Conservation (phyloP, 2,113 vertebrate genomes). For the Pollachius pollachius region DNA sequence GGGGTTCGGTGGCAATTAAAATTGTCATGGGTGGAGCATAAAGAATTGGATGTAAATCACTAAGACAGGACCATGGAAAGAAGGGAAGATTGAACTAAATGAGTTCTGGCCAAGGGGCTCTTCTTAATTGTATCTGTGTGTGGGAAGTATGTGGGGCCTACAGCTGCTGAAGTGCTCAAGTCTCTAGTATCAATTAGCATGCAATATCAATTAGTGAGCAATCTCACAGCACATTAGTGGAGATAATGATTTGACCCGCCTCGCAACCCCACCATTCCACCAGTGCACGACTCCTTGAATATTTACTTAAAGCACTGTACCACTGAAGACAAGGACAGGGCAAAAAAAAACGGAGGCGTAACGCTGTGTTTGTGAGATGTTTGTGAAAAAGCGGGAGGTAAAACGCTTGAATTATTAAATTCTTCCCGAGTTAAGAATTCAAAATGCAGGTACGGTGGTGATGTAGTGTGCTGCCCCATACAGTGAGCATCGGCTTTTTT, state of each 20-base stretch:
- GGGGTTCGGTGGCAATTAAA: neutral
- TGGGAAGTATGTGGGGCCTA: conserved; percentile 34
- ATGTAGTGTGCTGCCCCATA: conserved; percentile 8
- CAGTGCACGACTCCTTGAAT: conserved; percentile 33
- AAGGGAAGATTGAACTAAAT: conserved; percentile 40
- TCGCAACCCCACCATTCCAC: conserved; percentile 41
- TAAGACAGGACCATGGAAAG: conserved; percentile 36
- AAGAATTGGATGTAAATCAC: conserved; percentile 44
- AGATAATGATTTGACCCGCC: conserved; percentile 66
- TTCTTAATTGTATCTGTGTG: conserved; percentile 41
- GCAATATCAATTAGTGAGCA: conserved; percentile 75
- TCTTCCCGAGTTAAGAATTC: conserved; percentile 29
- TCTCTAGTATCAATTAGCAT: conserved; percentile 72
- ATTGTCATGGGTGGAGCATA: conserved; percentile 2
- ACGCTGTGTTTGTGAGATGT: conserved; percentile 5
- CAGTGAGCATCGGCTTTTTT: conserved; percentile 27
- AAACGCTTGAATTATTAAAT: conserved; percentile 41
- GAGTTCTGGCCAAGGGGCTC: conserved; percentile 39
- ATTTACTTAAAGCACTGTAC: conserved; percentile 15
- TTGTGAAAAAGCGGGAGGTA: conserved; percentile 30
- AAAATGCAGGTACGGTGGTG: conserved; percentile 26
- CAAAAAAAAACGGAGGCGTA: conserved; percentile 6
- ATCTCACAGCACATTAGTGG: conserved; percentile 75
- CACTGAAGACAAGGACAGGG: neutral
- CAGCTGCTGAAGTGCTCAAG: conserved; percentile 33